These are phyloP conservation scores for Apodemus sylvaticus DNA, from an alignment of 2,113 vertebrate species.

Conservation along the genomic window DNA sequence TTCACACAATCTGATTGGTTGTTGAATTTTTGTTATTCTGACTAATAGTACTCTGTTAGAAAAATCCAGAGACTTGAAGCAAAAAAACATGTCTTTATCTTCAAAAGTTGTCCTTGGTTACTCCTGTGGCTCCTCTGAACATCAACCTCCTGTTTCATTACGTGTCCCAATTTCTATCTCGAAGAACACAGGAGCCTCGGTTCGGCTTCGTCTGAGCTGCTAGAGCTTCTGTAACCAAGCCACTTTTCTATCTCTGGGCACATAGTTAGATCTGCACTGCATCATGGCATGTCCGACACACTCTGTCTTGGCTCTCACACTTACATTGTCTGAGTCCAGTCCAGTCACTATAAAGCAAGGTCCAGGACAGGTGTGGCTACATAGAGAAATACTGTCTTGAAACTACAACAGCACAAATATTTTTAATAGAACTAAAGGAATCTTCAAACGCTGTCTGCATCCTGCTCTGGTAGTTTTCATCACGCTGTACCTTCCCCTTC, in stretches of 20 bases:
- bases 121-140: not conserved
- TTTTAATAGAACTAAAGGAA: not conserved
- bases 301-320: not conserved
- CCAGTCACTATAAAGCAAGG: not conserved
- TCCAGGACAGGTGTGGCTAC: not conserved
- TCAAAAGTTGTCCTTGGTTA: not conserved
- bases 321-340: not conserved
- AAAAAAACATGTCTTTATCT: not conserved
- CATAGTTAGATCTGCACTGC: not conserved
- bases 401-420: not conserved
- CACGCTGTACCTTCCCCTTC: not conserved
- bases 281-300: not conserved
- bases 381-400: not conserved
- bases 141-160: not conserved
- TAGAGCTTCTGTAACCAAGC: not conserved
- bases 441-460: not conserved
- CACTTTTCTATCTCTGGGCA: not conserved
- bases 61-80: not conserved
- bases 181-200: not conserved
- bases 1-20: not conserved
- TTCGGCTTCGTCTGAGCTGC: not conserved
- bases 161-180: too few relatives aligned
- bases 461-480: not conserved
- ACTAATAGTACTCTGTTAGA: not conserved
- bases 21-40: not conserved